phyloP scores from a whole-genome alignment of 2,888 invertebrate species.

The Cephus sareptanus region DNA sequence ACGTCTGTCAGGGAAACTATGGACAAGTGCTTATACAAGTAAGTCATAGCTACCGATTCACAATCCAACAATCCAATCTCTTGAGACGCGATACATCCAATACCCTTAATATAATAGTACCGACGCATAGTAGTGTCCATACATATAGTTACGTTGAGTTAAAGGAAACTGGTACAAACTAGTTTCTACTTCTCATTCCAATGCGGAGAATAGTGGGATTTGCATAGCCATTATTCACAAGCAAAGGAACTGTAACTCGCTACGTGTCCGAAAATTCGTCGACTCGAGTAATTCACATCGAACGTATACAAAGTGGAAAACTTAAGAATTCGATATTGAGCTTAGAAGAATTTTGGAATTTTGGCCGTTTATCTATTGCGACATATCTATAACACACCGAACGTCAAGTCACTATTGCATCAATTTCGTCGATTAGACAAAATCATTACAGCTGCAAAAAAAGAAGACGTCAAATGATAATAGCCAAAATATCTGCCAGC shows the following conservation, averaged over 20 bases:
- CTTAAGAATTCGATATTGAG: background rate
- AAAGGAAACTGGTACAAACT: background rate
- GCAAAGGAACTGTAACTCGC: background rate
- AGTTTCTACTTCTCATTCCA: background rate
- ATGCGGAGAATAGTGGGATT: background rate
- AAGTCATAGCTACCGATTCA: background rate
- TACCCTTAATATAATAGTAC: background rate
- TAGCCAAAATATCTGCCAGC: background rate
- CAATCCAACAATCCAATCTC: background rate
- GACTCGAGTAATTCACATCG: background rate
- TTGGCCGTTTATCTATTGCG: background rate
- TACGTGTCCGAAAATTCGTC: background rate
- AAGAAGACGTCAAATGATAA: background rate
- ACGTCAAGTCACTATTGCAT: background rate
- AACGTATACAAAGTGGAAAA: background rate
- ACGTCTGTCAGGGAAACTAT: background rate
- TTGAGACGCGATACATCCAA: background rate
- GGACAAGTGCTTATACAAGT: background rate
- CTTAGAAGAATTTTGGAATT: background rate
- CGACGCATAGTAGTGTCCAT: background rate
- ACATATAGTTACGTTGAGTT: background rate
- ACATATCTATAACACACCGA: background rate
- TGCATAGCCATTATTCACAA: background rate
- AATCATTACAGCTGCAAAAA: background rate
- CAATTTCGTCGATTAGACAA: background rate